These are phyloP conservation scores for Trichopoda pennipes DNA, from an alignment of 2,888 invertebrate genomes.

Conservation along the genomic window DNA sequence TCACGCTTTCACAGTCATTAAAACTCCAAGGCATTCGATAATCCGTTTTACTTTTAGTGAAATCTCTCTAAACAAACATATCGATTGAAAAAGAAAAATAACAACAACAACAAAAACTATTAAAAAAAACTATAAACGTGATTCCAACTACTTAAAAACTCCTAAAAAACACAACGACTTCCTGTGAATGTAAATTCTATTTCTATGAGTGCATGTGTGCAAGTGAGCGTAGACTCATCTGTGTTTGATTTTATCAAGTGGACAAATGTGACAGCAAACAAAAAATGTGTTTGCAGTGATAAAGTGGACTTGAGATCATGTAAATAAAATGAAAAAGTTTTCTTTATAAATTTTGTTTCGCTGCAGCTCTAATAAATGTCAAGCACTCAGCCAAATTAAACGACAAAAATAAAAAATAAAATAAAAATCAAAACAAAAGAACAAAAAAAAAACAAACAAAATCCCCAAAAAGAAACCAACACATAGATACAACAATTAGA, in stretches of 20 bases:
- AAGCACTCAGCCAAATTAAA: slow-evolving; percentile 38
- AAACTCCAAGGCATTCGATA: slow-evolving; percentile 37
- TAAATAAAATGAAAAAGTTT: slow-evolving; percentile 9
- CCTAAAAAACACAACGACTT: background rate
- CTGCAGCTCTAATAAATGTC: slow-evolving; percentile 19
- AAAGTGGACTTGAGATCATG: slow-evolving; percentile 19
- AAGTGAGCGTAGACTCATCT: slow-evolving; percentile 11
- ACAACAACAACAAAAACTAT: slow-evolving; percentile 5
- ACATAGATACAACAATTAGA: background rate
- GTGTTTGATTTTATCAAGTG: slow-evolving; percentile 31
- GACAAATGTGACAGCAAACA: slow-evolving; percentile 40
- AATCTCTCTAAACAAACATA: slow-evolving; percentile 53
- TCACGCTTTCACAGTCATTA: slow-evolving; percentile 32
- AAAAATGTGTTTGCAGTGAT: slow-evolving; percentile 1
- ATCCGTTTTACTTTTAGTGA: slow-evolving; percentile 3
- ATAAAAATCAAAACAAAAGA: background rate
- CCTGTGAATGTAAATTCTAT: slow-evolving; percentile 9
- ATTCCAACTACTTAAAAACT: slow-evolving; percentile 9
- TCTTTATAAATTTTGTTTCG: slow-evolving; percentile 7
- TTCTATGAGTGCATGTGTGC: slow-evolving; percentile 8
- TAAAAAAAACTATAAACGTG: slow-evolving; percentile 21
- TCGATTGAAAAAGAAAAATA: slow-evolving; percentile 59
- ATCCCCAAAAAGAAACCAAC: too few species aligned
- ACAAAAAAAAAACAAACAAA: too few species aligned
- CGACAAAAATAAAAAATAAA: background rate